Base-by-base conservation (phyloP, 2,888 invertebrate species). In the Autographa pulchrina region DNA sequence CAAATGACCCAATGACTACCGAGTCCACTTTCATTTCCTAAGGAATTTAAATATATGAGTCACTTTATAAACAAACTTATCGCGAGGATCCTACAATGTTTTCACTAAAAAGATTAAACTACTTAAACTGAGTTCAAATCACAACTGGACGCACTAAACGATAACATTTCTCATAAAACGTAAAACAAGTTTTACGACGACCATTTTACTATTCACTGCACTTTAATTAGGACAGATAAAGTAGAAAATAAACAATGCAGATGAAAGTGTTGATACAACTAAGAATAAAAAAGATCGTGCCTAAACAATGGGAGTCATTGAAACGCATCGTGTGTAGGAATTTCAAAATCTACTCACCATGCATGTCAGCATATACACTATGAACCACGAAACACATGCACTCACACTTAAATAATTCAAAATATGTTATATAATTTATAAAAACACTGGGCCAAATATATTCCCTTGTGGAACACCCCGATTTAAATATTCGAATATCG, bases 301-400 rank as follows among this genome's bases (percentile, higher is more conserved):
- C 88, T 86, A 89, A 94, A 94, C 94, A 95, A 95, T 94, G 90
- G 85, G 88, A 88, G 86, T 88, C 92, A 92, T 94, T 94, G 88
- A 94, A 78, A 81, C 83, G 74, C 85, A 90, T 90, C 85, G 84
- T 86, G 88, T 89, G 85, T 82, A 83, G 83, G 82, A 84, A 77
- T 84, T 84, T 89, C 89, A 90, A 93, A 93, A 91, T 90, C 89
- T 83, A 94, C 95, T 95, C 90, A 95, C 95, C 94, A 90, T 92
- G 88, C 90, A 90, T 90, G 80, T 86, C 94, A 90, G 94, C 93
- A 94, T 93, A 92, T 89, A 91, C 80, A 84, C 85, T 84, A 84
- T 88, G 90, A 89, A 92, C 89, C 91, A 91, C 84, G 82, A 82
- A 86, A 82, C 86, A 89, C 90, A 89, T 85, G 83, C 83, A 88